These are phyloP conservation scores for Sardinella longiceps DNA, from an alignment of 2,797 vertebrate genomes.

Conservation along the genomic window DNA sequence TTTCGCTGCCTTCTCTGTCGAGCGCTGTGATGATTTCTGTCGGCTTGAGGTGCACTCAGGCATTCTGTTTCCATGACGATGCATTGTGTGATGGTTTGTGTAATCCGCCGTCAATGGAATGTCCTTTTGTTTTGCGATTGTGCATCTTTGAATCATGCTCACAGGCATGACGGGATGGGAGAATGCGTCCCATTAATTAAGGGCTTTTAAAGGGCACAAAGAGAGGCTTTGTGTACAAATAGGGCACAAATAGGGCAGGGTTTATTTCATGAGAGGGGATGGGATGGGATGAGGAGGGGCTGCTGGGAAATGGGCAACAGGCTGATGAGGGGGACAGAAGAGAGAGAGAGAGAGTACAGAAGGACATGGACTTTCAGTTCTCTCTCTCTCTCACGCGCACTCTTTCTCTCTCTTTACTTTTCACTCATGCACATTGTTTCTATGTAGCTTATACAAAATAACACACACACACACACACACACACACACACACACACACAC, in stretches of 20 bases:
- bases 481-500: constrained; percentile 31
- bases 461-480: not conserved
- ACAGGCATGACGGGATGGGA: constrained; percentile 50
- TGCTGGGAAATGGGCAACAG: not conserved
- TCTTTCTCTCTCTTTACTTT: not conserved
- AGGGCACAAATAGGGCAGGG: constrained; percentile 56
- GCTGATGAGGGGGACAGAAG: not conserved
- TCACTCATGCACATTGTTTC: not conserved
- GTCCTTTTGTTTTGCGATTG: constrained; percentile 61
- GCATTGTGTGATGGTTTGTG: constrained; percentile 36
- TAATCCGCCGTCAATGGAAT: constrained; percentile 53
- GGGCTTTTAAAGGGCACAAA: constrained; percentile 58
- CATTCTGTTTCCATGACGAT: constrained; percentile 31
- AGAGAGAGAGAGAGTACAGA: not conserved
- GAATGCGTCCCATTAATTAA: constrained; percentile 69
- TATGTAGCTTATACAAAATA: no score
- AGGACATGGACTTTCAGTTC: not conserved
- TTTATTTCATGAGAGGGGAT: constrained; percentile 54
- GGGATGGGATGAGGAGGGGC: constrained; percentile 8
- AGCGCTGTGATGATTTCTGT: not conserved
- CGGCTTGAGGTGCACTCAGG: not conserved
- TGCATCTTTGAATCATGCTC: constrained; percentile 46
- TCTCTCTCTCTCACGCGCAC: not conserved
- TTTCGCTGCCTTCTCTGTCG: not conserved
- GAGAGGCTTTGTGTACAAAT: constrained; percentile 75